Evolutionary conservation across 2,888 invertebrate species (phyloP).

Genomic region (Blastobasis adustella): DNA sequence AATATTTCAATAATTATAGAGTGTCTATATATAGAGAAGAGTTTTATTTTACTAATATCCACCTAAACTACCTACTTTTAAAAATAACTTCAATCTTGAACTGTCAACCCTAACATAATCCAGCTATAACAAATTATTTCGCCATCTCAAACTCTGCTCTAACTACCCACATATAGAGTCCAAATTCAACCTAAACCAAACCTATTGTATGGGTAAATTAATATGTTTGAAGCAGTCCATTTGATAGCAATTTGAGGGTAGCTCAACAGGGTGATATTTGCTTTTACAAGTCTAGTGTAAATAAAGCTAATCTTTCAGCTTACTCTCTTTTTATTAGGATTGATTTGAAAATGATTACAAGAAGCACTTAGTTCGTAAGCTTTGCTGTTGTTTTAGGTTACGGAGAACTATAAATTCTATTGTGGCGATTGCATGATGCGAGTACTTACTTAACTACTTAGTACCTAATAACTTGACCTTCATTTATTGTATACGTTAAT

Average conservation of each 20-base stretch:
- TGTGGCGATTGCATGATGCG: too few relatives aligned
- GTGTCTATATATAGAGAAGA: too few relatives aligned
- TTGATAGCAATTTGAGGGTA: slow-evolving; percentile 41
- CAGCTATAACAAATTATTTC: slow-evolving; percentile 13
- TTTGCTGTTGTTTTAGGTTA: too few relatives aligned
- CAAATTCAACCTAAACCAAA: too few relatives aligned
- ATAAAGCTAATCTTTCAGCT: slow-evolving; percentile 15
- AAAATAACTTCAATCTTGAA: too few relatives aligned
- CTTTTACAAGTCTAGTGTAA: slow-evolving; percentile 11
- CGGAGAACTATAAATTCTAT: too few relatives aligned
- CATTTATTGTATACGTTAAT: too few relatives aligned
- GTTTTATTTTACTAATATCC: too few relatives aligned
- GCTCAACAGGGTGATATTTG: slow-evolving; percentile 31
- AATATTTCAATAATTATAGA: background rate
- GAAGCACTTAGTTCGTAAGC: too few relatives aligned
- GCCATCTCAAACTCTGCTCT: slow-evolving; percentile 13
- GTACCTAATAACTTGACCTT: too few relatives aligned
- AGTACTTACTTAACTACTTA: too few relatives aligned
- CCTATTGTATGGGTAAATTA: slow-evolving; percentile 42
- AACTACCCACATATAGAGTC: slow-evolving; percentile 2
- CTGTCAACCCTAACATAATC: slow-evolving; percentile 3
- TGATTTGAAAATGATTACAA: slow-evolving; percentile 25
- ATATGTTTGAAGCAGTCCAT: slow-evolving; percentile 40
- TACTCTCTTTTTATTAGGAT: slow-evolving; percentile 38
- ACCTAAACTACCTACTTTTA: too few relatives aligned